Percentiles rank a stretch among this genome's conserved stretches.
These are phyloP conservation scores for Indri indri DNA, from an alignment of 2,113 vertebrate species.

Conservation along the genomic window DNA sequence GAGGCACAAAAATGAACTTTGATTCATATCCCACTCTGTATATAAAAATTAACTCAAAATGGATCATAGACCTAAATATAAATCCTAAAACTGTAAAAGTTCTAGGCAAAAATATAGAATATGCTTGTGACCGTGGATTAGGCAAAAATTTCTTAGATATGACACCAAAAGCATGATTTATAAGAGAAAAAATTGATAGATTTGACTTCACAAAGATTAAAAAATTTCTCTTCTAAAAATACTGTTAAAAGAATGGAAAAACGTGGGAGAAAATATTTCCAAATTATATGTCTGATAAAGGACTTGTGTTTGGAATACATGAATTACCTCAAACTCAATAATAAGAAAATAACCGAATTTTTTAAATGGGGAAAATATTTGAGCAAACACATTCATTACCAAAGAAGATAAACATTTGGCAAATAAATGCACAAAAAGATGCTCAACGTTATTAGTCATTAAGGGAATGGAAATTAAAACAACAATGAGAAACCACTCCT, in stretches of 20 bases:
- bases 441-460: not conserved
- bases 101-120: not conserved
- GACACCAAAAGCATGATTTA: not conserved
- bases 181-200: not conserved
- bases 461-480: not conserved
- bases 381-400: not conserved
- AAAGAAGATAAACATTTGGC: not conserved
- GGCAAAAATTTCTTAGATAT: not conserved
- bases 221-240: not conserved
- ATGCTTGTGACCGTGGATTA: not conserved
- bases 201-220: not conserved
- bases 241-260: not conserved
- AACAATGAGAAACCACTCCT: too few species aligned
- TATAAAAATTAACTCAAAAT: not conserved
- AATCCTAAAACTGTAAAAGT: not conserved
- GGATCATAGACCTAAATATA: not conserved
- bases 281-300: not conserved
- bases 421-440: not conserved
- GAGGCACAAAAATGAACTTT: conserved; percentile 9
- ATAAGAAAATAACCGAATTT: not conserved
- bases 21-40: not conserved
- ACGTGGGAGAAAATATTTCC: not conserved
- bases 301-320: not conserved
- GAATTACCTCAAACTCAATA: not conserved
- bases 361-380: not conserved